These are phyloP conservation scores for Norana najaformis DNA, from an alignment of 2,888 invertebrate species.

Conservation along the genomic window DNA sequence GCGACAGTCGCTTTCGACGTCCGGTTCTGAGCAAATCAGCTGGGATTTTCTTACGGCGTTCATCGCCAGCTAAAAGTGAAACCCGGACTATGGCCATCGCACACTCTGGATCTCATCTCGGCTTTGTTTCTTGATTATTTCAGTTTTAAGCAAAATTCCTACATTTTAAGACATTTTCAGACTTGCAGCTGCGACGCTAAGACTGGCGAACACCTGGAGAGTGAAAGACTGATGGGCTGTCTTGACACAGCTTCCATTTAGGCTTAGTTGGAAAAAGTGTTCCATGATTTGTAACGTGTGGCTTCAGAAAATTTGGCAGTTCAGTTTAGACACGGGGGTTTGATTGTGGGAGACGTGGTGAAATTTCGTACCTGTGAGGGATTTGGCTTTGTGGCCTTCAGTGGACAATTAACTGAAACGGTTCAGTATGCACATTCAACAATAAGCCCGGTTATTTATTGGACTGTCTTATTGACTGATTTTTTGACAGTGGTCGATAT, in stretches of 20 bases:
- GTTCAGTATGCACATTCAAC: background rate
- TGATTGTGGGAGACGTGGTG: background rate
- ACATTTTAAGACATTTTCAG: constrained; percentile 9
- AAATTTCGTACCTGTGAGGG: background rate
- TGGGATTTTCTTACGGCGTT: constrained; percentile 18
- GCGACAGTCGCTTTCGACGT: background rate
- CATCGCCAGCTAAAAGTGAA: constrained; percentile 19
- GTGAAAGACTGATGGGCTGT: background rate
- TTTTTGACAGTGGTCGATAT: background rate
- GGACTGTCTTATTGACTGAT: background rate
- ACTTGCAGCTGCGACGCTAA: constrained; percentile 17
- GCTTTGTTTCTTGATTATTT: constrained; percentile 25
- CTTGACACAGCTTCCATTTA: background rate
- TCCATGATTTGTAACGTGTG: constrained; percentile 13
- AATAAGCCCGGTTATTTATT: background rate
- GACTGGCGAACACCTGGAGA: background rate
- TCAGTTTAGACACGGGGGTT: background rate
- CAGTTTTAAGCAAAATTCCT: background rate
- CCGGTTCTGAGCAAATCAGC: constrained; percentile 18
- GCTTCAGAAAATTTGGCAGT: background rate
- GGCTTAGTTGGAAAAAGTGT: background rate
- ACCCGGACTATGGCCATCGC: constrained; percentile 20
- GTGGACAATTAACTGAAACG: background rate
- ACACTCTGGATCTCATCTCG: constrained; percentile 23
- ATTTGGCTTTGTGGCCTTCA: background rate